Conservation (phyloP, 1,140 invertebrate genomes). For the Cherax destructor region DNA sequence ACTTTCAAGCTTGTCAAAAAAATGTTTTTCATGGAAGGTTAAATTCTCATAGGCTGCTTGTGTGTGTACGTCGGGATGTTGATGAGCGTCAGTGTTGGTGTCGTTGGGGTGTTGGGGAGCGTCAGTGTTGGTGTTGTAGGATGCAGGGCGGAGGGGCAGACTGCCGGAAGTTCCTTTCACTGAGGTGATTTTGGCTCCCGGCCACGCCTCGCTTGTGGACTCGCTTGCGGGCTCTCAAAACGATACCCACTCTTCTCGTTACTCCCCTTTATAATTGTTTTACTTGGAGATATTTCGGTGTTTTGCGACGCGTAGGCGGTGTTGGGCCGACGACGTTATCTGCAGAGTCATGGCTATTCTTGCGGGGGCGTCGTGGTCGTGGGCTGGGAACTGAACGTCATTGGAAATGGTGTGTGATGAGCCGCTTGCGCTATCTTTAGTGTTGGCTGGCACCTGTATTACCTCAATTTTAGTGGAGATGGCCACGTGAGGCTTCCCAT, state of each 20-base stretch:
- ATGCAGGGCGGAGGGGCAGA: background rate
- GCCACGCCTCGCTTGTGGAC: slow-evolving; percentile 29
- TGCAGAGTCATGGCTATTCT: slow-evolving; percentile 52
- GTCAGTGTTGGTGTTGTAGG: background rate
- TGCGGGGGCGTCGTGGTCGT: slow-evolving; percentile 38
- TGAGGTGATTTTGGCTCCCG: slow-evolving; percentile 32
- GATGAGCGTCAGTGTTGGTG: background rate
- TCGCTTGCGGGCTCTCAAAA: slow-evolving; percentile 9
- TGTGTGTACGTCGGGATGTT: no score
- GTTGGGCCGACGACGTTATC: slow-evolving; percentile 38
- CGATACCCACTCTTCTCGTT: background rate
- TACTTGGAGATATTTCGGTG: slow-evolving; percentile 16
- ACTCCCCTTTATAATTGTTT: slow-evolving; percentile 35
- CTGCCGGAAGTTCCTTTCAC: slow-evolving; percentile 39
- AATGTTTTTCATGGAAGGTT: slow-evolving; percentile 40
- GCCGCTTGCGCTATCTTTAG: slow-evolving; percentile 44
- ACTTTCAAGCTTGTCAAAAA: background rate
- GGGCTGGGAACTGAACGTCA: slow-evolving; percentile 49
- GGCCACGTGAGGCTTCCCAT: background rate
- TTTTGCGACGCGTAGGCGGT: slow-evolving; percentile 53
- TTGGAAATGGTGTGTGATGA: slow-evolving; percentile 12
- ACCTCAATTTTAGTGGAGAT: slow-evolving; percentile 1
- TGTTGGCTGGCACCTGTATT: slow-evolving; percentile 28
- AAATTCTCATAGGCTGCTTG: slow-evolving; percentile 28
- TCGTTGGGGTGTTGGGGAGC: no score